These are phyloP conservation scores for Dugesia japonica DNA, from an alignment of 2,888 invertebrate species.

Conservation along the genomic window DNA sequence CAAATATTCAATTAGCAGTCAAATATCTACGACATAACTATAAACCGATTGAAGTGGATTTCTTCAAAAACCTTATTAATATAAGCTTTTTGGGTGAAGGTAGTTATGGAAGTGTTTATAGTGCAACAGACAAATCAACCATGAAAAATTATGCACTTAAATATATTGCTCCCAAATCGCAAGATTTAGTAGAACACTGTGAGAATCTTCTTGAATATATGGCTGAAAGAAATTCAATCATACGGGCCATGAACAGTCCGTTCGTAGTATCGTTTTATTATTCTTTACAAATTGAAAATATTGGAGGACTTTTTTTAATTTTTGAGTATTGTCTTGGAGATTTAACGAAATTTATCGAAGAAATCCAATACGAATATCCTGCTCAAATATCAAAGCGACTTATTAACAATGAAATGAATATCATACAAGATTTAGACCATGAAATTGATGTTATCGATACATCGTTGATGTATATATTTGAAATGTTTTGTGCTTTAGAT, in stretches of 20 bases:
- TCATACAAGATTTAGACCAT: not conserved
- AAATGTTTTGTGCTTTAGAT: not conserved
- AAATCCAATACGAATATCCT: not conserved
- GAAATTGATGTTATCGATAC: not conserved
- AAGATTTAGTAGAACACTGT: conserved; percentile 3
- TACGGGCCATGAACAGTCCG: not conserved
- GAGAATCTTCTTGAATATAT: not conserved
- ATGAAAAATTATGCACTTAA: not conserved
- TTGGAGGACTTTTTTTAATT: not conserved
- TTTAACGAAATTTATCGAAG: not conserved
- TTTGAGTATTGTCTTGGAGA: not conserved
- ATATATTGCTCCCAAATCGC: not conserved
- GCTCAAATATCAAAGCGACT: not conserved
- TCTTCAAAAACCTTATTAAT: not conserved
- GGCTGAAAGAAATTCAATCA: not conserved
- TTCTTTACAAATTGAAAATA: not conserved
- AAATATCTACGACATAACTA: not conserved
- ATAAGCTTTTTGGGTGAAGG: not conserved
- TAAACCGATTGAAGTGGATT: not conserved
- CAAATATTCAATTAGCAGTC: not conserved
- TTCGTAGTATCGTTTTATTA: not conserved
- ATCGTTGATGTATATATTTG: not conserved
- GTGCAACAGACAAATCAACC: not conserved
- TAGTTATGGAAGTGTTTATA: not conserved
- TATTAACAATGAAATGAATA: not conserved